Evolutionary conservation across 2,797 vertebrate species (phyloP), one percentile per base, ranked within the genome.

Genomic region (Acanthis flammea): DNA sequence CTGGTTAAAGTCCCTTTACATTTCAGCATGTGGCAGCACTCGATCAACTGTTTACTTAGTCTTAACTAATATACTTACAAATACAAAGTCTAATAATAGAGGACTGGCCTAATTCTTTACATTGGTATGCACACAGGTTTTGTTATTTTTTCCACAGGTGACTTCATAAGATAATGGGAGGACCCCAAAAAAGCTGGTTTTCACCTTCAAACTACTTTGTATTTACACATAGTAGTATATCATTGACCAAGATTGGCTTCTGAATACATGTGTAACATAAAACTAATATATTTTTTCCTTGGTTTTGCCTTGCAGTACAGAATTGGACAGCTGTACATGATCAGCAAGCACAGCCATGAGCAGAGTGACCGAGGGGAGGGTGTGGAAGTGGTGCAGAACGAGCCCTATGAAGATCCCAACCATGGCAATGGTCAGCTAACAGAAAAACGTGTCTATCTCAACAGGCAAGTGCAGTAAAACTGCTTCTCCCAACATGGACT

Each of bases 301-400:
- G 47, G 61, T 85, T 96, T 95, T 97, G 86, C 89, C 95, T 92
- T 98, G 84, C 96, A 99, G 99, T 99, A 99, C 98, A 98, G 98
- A 96, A 99, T 99, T 33, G 99, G 99, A 57, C 99, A 99, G 96
- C 98, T 99, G 96, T 99, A 99, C 86, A 99, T 99, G 99, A 99
- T 99, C 98, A 99, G 99, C 97, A 99, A 99, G 92, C 99, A 99
- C 96, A 99, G 99, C 96, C 98, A 99, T 37, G 99, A 99, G 79
- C 99, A 99, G 97, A 99, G 99, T 22, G 99, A 99, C 77, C 98
- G 99, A 30, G 99, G 99, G 18, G 99, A 99, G 95, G 99, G 99
- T 1, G 99, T 99, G 94, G 99, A 99, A 97, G 99, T 99, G 81
- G 99, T 99, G 90, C 99, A 99, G 97, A 99, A 99, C 5, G 98